Percentiles rank a stretch among this genome's conserved stretches.
Evolutionary conservation across 2,113 vertebrate genomes (phyloP).

Genomic region (Amblyopsis rosae): DNA sequence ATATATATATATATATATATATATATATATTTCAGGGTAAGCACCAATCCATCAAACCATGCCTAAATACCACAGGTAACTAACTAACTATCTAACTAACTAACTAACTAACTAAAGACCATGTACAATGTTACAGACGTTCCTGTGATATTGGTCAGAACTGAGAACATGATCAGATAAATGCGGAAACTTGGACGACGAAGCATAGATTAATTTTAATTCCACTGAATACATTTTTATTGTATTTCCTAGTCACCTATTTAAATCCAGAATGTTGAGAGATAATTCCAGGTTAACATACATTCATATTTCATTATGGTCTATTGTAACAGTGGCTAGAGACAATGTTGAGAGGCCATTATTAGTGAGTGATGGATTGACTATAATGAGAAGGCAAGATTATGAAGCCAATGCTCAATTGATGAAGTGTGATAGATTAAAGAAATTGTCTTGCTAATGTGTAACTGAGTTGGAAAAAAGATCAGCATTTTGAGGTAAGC

Average conservation of each 20-base stretch:
- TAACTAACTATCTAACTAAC: too few relatives aligned
- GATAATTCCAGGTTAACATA: slow-evolving; percentile 56
- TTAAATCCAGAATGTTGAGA: slow-evolving; percentile 55
- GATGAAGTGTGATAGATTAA: slow-evolving; percentile 78
- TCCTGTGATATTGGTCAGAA: too few relatives aligned
- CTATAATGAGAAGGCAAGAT: slow-evolving; percentile 67
- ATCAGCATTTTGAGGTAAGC: slow-evolving; percentile 58
- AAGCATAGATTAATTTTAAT: slow-evolving; percentile 5
- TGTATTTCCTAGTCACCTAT: slow-evolving; percentile 12
- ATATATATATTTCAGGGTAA: too few relatives aligned
- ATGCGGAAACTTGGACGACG: too few relatives aligned
- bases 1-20: too few relatives aligned
- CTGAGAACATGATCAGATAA: too few relatives aligned
- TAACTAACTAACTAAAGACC: too few relatives aligned
- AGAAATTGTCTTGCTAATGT: slow-evolving; percentile 68
- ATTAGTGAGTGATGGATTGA: slow-evolving; percentile 76
- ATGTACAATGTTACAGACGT: too few relatives aligned
- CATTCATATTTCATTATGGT: slow-evolving; percentile 76
- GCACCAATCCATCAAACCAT: too few relatives aligned
- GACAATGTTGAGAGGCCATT: slow-evolving; percentile 72
- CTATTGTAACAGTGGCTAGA: slow-evolving; percentile 67
- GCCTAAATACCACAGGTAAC: too few relatives aligned
- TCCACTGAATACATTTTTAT: neutral
- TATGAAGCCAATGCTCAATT: slow-evolving; percentile 54
- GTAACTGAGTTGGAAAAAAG: slow-evolving; percentile 76